Percentiles rank a stretch among this genome's conserved stretches.
Evolutionary conservation across 1,140 invertebrate species (phyloP).

Genomic region (Contarinia nasturtii): DNA sequence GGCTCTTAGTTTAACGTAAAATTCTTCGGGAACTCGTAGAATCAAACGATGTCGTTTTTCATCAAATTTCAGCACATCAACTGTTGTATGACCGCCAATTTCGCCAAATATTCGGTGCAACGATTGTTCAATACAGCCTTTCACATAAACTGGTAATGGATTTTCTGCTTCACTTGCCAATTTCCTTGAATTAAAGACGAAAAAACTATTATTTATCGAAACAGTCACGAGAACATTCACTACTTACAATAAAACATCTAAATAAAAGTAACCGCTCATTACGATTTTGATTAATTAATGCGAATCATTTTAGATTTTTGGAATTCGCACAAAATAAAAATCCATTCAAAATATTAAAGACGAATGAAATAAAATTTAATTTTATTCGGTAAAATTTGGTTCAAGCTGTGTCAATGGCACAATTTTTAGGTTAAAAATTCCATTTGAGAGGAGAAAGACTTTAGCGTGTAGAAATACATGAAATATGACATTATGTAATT

Average conservation of each 20-base stretch:
- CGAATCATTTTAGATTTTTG: too few relatives aligned
- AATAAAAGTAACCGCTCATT: constrained; percentile 19
- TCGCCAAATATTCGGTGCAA: constrained; percentile 35
- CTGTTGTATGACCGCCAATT: constrained; percentile 27
- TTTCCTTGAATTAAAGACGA: constrained; percentile 24
- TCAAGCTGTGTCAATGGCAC: too few relatives aligned
- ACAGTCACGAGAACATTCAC: constrained; percentile 2
- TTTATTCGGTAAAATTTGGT: too few relatives aligned
- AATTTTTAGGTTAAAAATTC: too few relatives aligned
- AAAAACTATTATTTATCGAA: background rate
- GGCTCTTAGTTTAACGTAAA: constrained; percentile 32
- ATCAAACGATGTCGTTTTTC: constrained; percentile 25
- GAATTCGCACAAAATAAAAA: too few relatives aligned
- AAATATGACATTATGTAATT: too few relatives aligned
- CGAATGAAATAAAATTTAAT: too few relatives aligned
- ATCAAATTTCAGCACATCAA: constrained; percentile 39
- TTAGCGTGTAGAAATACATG: too few relatives aligned
- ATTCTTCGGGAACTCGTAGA: constrained; percentile 30
- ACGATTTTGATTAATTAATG: too few relatives aligned
- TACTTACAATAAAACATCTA: constrained; percentile 26
- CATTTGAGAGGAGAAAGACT: too few relatives aligned
- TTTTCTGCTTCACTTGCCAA: constrained; percentile 19
- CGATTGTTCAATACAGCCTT: constrained; percentile 33
- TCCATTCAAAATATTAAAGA: too few relatives aligned
- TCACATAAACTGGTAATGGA: constrained; percentile 28